Conservation (phyloP, 2,888 invertebrate genomes). For the Galerucella pusilla region DNA sequence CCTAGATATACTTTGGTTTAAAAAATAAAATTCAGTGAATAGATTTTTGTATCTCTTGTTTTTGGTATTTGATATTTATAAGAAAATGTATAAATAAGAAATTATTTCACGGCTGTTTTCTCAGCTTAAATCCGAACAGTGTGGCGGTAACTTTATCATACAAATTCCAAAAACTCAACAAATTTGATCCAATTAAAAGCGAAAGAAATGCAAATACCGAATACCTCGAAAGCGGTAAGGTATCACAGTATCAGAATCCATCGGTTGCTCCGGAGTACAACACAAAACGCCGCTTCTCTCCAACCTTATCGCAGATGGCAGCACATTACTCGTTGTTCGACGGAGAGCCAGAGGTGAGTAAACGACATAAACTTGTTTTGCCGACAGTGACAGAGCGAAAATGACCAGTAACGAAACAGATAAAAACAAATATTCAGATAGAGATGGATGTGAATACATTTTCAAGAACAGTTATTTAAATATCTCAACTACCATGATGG, state of each 20-base stretch:
- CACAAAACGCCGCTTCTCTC: constrained; percentile 18
- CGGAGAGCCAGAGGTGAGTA: constrained; percentile 50
- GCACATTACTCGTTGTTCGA: constrained; percentile 54
- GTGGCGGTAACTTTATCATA: constrained; percentile 17
- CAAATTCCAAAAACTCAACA: constrained; percentile 49
- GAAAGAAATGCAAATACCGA: constrained; percentile 40
- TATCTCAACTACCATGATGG: not conserved
- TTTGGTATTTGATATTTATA: not conserved
- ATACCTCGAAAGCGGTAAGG: constrained; percentile 57
- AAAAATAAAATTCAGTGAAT: too few relatives aligned
- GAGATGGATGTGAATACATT: constrained; percentile 21
- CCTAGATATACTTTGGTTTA: too few relatives aligned
- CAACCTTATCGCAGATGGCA: constrained; percentile 51
- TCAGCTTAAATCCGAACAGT: not conserved
- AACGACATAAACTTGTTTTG: constrained; percentile 52
- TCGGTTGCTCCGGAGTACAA: constrained; percentile 5
- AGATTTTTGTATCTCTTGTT: too few relatives aligned
- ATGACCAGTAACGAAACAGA: constrained; percentile 13
- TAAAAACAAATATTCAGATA: constrained; percentile 9
- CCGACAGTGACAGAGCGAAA: constrained; percentile 43
- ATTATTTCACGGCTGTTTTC: not conserved
- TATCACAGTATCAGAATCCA: constrained; percentile 52
- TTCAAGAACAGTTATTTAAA: not conserved
- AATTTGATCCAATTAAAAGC: constrained; percentile 57
- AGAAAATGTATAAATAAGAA: not conserved